These are phyloP conservation scores for Autographa gamma DNA, from an alignment of 2,888 invertebrate genomes.

Conservation along the genomic window DNA sequence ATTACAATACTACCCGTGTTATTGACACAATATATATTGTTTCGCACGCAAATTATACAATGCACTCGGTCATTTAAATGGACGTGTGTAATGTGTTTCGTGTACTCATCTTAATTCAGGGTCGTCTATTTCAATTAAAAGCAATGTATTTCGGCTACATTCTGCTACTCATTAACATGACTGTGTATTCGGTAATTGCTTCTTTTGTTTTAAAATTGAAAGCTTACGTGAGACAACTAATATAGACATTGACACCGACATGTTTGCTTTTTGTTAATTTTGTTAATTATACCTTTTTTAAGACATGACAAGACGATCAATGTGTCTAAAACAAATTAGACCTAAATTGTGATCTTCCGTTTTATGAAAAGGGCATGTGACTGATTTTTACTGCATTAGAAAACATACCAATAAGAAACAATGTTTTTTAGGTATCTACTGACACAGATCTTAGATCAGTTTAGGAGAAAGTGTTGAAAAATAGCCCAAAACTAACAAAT, in stretches of 20 bases:
- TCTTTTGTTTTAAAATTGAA: constrained; percentile 2
- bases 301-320: background rate
- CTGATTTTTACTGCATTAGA: too few relatives aligned
- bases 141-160: constrained; percentile 1
- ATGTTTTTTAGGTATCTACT: too few relatives aligned
- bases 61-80: constrained; percentile 39
- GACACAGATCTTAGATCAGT: background rate
- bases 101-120: constrained; percentile 15
- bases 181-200: background rate
- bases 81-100: constrained; percentile 10
- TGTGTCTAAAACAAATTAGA: too few relatives aligned
- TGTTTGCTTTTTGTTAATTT: background rate
- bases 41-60: constrained; percentile 42
- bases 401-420: too few relatives aligned
- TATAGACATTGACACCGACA: background rate
- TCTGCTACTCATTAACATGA: background rate
- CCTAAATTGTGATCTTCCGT: too few relatives aligned
- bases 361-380: too few relatives aligned
- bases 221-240: background rate
- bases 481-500: background rate
- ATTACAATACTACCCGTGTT: constrained; percentile 19
- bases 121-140: constrained; percentile 19
- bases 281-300: background rate
- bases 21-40: constrained; percentile 38
- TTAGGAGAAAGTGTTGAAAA: background rate